Base-by-base conservation (phyloP, 2,113 vertebrate genomes). In the Asarcornis scutulata region DNA sequence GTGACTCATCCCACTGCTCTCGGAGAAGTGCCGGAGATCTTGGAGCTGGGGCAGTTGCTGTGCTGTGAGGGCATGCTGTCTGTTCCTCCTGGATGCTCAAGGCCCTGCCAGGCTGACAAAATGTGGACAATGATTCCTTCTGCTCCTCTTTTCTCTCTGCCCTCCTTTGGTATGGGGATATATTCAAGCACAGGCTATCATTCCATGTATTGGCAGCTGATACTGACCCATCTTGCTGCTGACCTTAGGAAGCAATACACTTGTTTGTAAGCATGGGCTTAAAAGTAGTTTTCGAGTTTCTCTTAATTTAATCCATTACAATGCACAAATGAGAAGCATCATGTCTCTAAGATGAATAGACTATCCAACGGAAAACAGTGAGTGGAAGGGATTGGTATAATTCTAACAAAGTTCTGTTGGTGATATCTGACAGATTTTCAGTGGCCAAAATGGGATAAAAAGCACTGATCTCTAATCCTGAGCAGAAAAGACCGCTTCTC, bases 21-120 rank as follows among this genome's bases (percentile, higher is more conserved):
- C 34, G 17, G n/a, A n/a, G 36, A 79, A 76, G 46, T 38, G 48
- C 21, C 0, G 1, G 29, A n/a, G 15, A 48, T 48, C 36, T 82
- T 2, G 0, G 27, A 46, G 44, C 27, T 0, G 1, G 20, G 40
- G 12, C 27, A 15, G 4, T 2, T 13, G 13, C 46, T 52, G 13
- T 22, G 46, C n/a, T 48, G 20, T 0, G 0, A 36, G 26, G 32
- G 2, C 4, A 6, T 50, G 48, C 26, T 79, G 9, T 40, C 36
- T 8, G 22, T 23, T 89, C 22, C 36, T 0, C 0, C 4, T 58
- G 25, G 25, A 11, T 52, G 17, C 40, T 58, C 18, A 21, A 59
- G 34, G 6, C 3, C 25, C 7, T 2, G 74, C 20, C 1, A 3
- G 48, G n/a, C 13, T 74, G 36, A 14, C 26, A 55, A 58, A 81